These are phyloP conservation scores for Daptonema setosum DNA, from an alignment of 2,888 invertebrate species.

Conservation along the genomic window DNA sequence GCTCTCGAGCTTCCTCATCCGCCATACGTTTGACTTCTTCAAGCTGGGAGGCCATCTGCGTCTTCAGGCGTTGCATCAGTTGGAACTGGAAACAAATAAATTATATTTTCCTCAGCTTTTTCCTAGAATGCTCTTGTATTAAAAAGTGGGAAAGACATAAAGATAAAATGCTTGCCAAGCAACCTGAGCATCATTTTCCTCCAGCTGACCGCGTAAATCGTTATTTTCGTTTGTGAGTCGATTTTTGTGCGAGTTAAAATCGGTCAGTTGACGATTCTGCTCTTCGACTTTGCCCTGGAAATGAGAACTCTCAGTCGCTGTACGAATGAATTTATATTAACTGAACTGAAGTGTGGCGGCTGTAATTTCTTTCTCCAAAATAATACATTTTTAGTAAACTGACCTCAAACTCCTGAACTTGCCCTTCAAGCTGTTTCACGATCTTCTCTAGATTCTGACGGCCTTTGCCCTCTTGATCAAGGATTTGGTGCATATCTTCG, in stretches of 20 bases:
- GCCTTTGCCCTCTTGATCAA: slow-evolving; percentile 21
- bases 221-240: slow-evolving; percentile 90
- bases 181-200: slow-evolving; percentile 48
- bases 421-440: too few relatives aligned
- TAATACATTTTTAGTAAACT: too few relatives aligned
- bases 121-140: too few relatives aligned
- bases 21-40: slow-evolving; percentile 93
- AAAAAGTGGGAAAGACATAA: too few relatives aligned
- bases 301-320: too few relatives aligned
- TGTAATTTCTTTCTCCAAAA: too few relatives aligned
- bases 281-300: slow-evolving; percentile 87
- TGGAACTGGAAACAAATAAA: slow-evolving; percentile 88
- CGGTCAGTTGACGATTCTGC: slow-evolving; percentile 68
- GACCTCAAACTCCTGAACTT: too few relatives aligned
- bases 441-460: too few relatives aligned
- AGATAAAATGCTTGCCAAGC: too few relatives aligned
- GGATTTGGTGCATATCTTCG: slow-evolving; percentile 17
- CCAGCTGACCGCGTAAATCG: slow-evolving; percentile 82
- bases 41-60: slow-evolving; percentile 21
- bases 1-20: slow-evolving; percentile 47
- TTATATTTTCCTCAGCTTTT: too few relatives aligned
- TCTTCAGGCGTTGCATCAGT: slow-evolving; percentile 68
- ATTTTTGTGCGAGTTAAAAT: slow-evolving; percentile 61
- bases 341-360: too few relatives aligned
- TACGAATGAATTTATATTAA: too few relatives aligned